Percentiles rank a stretch among this genome's conserved stretches.
phyloP scores from a whole-genome alignment of 2,797 vertebrate species.

The Manis crassicaudata region DNA sequence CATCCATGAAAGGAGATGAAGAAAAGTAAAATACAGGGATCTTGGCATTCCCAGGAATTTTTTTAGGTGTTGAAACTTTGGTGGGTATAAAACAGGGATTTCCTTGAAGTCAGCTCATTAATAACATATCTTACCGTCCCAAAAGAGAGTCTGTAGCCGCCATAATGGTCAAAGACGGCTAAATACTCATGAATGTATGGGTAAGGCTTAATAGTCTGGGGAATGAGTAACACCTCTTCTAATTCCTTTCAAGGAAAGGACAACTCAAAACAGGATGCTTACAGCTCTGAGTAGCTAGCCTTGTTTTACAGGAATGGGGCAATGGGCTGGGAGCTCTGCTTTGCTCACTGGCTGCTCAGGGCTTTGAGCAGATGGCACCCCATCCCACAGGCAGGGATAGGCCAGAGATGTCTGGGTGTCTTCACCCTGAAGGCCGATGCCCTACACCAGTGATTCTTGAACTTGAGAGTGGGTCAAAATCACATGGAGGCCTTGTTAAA shows the following conservation, averaged over 20 bases:
- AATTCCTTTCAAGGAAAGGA: not conserved
- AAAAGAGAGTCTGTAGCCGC: not conserved
- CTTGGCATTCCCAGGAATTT: not conserved
- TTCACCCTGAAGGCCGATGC: not conserved
- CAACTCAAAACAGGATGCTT: slow-evolving; percentile 5
- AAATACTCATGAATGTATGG: not conserved
- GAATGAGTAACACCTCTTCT: not conserved
- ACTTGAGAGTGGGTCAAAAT: not conserved
- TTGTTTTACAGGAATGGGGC: not conserved
- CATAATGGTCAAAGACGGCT: not conserved
- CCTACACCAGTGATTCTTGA: not conserved
- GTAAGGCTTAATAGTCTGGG: not conserved
- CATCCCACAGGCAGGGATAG: not conserved
- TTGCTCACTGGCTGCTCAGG: not conserved
- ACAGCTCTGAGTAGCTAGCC: not conserved
- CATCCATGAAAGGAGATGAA: not conserved
- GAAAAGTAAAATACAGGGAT: not conserved
- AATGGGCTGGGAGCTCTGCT: not conserved
- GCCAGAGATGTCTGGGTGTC: not conserved
- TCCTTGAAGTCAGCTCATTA: slow-evolving; percentile 48
- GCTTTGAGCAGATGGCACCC: not conserved
- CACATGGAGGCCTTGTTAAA: not conserved
- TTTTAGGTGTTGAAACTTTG: slow-evolving; percentile 33
- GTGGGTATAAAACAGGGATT: not conserved
- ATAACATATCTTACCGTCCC: slow-evolving; percentile 14